Base-by-base conservation (phyloP, 2,888 invertebrate species). In the Phyllotreta cruciferae region DNA sequence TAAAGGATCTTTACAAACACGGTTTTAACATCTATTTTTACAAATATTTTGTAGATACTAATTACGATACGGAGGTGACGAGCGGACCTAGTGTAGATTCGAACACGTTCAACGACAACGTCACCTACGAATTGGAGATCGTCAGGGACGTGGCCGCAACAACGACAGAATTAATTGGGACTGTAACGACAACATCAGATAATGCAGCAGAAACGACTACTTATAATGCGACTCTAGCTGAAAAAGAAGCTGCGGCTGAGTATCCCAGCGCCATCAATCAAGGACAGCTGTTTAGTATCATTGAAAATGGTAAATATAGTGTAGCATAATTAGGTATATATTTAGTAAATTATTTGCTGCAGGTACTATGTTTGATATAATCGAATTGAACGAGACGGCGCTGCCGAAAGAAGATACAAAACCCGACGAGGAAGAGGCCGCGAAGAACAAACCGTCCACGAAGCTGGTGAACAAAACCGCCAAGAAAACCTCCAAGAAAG, bases 201-300 rank as follows among this genome's bases (percentile, higher is more conserved):
- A 39, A 11, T 36, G 37, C 41, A 4, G n/a, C 13, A 4, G 50
- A 50, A 14, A 50, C 10, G 5, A n/a, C 10, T 35, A 50, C 8
- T 44, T 13, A 8, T 11, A 10, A 7, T 1, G 14, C 44, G 7
- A 24, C 2, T 24, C 24, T 24, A 4, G 24, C 24, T 1, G 24
- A 24, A 24, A 24, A 4, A 24, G 24, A 24, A 24, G 24, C 24
- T 24, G 24, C 24, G 4, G 77, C 72, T 2, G 81, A 81, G 63
- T 81, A 77, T 71, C 78, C 81, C 0, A 78, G 79, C 60, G 80
- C 78, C 36, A 81, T 82, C 60, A 79, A 74, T 70, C 82, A 82
- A 68, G 81, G 82, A 37, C 82, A 82, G 69, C 70, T 82, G 34
- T 81, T 82, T 66, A 79, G 80, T 62, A 80, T 81, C 41, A 80